These are phyloP conservation scores for Zele albiditarsus DNA, from an alignment of 2,888 invertebrate genomes.

Conservation along the genomic window DNA sequence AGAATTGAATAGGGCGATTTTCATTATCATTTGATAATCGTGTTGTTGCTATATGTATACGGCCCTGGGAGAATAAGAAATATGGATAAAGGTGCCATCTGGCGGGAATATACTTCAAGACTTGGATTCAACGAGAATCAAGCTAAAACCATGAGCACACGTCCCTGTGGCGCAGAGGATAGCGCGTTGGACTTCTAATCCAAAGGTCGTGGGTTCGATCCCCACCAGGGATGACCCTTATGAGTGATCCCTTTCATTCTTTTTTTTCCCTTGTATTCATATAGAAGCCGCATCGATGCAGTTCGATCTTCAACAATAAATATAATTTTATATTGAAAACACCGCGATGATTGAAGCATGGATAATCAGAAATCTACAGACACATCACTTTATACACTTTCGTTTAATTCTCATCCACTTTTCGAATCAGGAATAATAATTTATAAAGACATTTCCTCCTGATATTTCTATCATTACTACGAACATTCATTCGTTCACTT, in stretches of 20 bases:
- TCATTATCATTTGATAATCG: background rate
- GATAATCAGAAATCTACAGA: too few species aligned
- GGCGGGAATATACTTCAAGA: background rate
- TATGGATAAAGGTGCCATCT: conserved; percentile 28
- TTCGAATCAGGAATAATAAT: too few species aligned
- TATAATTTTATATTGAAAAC: too few species aligned
- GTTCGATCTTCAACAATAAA: too few species aligned
- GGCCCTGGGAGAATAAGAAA: background rate
- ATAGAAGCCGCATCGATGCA: background rate
- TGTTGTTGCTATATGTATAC: conserved; percentile 16
- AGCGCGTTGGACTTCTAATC: conserved; percentile 59
- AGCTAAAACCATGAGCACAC: background rate
- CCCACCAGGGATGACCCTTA: conserved; percentile 54
- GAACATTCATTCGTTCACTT: too few species aligned
- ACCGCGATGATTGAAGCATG: too few species aligned
- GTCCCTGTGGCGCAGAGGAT: conserved; percentile 59
- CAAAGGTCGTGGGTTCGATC: conserved; percentile 59
- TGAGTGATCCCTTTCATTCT: background rate
- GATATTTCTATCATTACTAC: too few species aligned
- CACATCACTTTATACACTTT: too few species aligned
- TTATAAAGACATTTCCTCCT: too few species aligned
- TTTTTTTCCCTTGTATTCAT: conserved; percentile 10
- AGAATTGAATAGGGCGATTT: background rate
- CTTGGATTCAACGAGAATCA: background rate
- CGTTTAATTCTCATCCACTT: too few species aligned